Base-by-base conservation (phyloP, 2,888 invertebrate genomes). In the Amphipoea lucens region DNA sequence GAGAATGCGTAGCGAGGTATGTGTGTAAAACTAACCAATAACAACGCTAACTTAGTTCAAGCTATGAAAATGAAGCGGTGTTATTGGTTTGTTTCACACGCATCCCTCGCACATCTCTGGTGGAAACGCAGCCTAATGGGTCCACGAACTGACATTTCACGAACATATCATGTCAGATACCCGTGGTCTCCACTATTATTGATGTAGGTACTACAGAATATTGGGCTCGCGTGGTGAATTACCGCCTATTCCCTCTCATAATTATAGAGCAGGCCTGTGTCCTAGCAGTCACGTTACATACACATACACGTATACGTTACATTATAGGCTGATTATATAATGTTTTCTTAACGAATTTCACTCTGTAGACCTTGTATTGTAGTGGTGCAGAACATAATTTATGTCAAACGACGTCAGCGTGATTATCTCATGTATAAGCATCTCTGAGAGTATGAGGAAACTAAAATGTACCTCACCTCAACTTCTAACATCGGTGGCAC, bases 401-500 rank as follows among this genome's bases (percentile, higher is more conserved):
- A 54, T 40, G 3, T 3, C 29, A 71, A n/a, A 42, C 17, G 0
- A 42, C 14, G 14, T 9, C 23, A 69, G 23, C 45, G 2, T 57
- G 17, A n/a, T n/a, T 12, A 36, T 36, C 11, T 36, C 14, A 51
- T 5, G 23, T 40, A 5, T 23, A 14, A n/a, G 42, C 5, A 48
- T 48, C 11, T 2, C 7, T 71, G 1, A 9, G 12, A 29, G 0
- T 17, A 76, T 2, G n/a, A 2, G 12, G 23, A 51, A 29, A 54
- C 0, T 20, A 70, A 23, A 69, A 20, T 23, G 6, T 20, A 17
- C 62, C 82, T 85, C 75, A 92, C 93, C 90, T 94, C 92, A 51
- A 90, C 94, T 82, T 96, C 95, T 0, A 94, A 91, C 51, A 96
- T 85, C 2, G 93, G 90, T 1, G 94, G 91, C 23, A 93, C 92